Base-by-base conservation (phyloP, 2,888 invertebrate species). In the Tenthredo amoena region DNA sequence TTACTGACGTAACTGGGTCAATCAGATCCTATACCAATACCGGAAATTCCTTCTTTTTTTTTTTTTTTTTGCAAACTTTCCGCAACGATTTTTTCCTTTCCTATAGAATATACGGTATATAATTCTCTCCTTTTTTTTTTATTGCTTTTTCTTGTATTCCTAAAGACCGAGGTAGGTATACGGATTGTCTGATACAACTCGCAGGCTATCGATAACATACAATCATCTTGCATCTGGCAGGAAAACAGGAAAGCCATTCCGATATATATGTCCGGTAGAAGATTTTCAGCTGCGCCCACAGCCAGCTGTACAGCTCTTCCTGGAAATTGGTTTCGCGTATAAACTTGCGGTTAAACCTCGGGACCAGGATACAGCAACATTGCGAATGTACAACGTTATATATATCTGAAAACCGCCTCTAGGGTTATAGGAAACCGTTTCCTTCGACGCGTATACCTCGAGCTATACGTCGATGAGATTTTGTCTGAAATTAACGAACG, bases 1-100 rank as follows among this genome's bases (percentile, higher is more conserved):
- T 26, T 50, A 47, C 83, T 31, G 83, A 83, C 83, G 71, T 83
- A 83, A 83, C 83, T 83, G 34, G 83, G 83, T 83, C 68, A 68
- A 47, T 71, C 81, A 40, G 83, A 26, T 68, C 71, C n/a, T 55
- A 55, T 50, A 55, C 50, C 68, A 50, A 21, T 58, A 55, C 18
- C 10, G 18, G 12, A 37, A 37, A 62, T 40, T 62, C 40, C 15
- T 18, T 62, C n/a, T n/a, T 18, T 77, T 55, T 34, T 10, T 10
- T 79, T 58, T 79, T 58, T 79, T 34, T 37, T 79, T 58, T 6
- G n/a, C 58, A n/a, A 55, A 62, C 21, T 40, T 81, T 34, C 3
- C 9, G n/a, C 50, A 18, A 31, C 18, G 12, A 50, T 50, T 34
- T 77, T 77, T 7, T 34, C 18, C 1, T 77, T 77, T 7, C 2